phyloP scores from a whole-genome alignment of 2,113 vertebrate genomes.

The Clarias gariepinus region DNA sequence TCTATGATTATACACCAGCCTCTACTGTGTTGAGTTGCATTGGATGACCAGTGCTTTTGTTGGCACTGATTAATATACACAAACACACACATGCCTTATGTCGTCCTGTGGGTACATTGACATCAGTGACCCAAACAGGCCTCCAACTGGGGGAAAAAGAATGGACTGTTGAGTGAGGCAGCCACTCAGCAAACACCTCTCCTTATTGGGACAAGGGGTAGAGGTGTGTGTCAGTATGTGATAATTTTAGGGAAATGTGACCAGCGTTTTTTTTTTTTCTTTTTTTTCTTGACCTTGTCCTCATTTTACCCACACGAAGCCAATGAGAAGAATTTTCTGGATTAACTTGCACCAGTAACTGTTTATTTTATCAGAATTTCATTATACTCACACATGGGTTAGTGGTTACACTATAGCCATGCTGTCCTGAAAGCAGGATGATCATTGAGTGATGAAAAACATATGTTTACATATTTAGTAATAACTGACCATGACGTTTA shows the following conservation, averaged over 20 bases:
- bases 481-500: not conserved
- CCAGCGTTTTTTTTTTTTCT: not conserved
- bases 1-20: not conserved
- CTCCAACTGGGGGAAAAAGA: conserved; percentile 29
- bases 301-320: not conserved
- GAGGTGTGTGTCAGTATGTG: not conserved
- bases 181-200: conserved; percentile 49
- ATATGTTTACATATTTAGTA: not conserved
- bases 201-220: conserved; percentile 55
- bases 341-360: conserved; percentile 4
- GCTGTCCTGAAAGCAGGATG: not conserved
- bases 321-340: not conserved
- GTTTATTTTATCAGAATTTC: not conserved
- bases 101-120: conserved; percentile 10
- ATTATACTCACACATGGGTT: not conserved
- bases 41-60: not conserved
- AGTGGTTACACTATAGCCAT: not conserved
- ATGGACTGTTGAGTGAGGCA: conserved; percentile 32
- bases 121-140: conserved; percentile 31
- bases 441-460: no score
- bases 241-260: conserved; percentile 45
- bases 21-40: not conserved
- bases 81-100: not conserved
- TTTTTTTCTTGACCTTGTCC: conserved; percentile 26
- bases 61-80: conserved; percentile 1